Evolutionary conservation across 2,113 vertebrate genomes (phyloP).

Genomic region (Panurus biarmicus): DNA sequence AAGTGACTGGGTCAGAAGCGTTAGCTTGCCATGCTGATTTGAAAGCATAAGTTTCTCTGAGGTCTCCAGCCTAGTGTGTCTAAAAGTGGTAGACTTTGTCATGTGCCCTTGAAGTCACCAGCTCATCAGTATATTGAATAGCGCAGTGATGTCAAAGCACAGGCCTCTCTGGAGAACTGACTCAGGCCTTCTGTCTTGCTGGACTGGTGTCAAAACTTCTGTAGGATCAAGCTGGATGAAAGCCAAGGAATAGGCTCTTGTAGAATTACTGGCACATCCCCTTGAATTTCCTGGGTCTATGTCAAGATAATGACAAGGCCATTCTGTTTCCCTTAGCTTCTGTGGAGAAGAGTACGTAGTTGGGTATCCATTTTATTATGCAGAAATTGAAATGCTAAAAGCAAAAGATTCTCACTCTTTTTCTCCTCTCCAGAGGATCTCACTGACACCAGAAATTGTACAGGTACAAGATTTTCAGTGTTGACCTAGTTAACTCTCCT

Average conservation of each 20-base stretch:
- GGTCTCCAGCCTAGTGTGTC: constrained; percentile 2
- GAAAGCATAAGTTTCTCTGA: not conserved
- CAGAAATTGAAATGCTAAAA: not conserved
- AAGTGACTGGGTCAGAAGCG: constrained; percentile 5
- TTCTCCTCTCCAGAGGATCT: not conserved
- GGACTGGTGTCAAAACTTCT: constrained; percentile 61
- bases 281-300: constrained; percentile 57
- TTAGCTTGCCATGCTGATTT: not conserved
- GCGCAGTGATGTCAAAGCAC: constrained; percentile 21
- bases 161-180: constrained; percentile 46
- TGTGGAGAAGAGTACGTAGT: not conserved
- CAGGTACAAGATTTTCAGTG: not conserved
- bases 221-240: constrained; percentile 55
- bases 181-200: constrained; percentile 63
- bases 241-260: constrained; percentile 48
- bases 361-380: constrained; percentile 1
- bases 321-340: constrained; percentile 57
- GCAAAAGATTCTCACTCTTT: not conserved
- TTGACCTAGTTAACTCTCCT: not conserved
- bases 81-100: constrained; percentile 9
- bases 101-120: constrained; percentile 17
- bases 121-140: not conserved
- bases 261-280: constrained; percentile 61
- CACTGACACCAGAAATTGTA: not conserved
- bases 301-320: constrained; percentile 65